These are phyloP conservation scores for Hartigia nigra DNA, from an alignment of 2,888 invertebrate species.

Conservation along the genomic window DNA sequence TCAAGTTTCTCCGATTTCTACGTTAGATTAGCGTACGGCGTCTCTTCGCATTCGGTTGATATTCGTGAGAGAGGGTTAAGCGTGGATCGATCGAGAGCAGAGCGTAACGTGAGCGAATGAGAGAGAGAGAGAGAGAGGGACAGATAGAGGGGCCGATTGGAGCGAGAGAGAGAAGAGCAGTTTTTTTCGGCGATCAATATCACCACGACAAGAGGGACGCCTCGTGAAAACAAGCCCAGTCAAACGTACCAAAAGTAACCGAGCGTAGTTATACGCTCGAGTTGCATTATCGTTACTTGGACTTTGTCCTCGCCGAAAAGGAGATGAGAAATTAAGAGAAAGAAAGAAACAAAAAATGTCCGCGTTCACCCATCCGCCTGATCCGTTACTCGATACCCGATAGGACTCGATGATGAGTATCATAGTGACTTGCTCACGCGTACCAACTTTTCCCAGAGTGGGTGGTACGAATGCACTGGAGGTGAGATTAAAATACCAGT, in stretches of 20 bases:
- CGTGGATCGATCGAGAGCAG: background rate
- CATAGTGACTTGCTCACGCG: background rate
- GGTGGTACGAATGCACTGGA: background rate
- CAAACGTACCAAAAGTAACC: background rate
- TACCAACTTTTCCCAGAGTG: background rate
- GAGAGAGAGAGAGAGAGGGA: too few relatives aligned
- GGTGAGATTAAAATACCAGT: background rate
- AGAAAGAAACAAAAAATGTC: background rate
- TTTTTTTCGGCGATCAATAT: background rate
- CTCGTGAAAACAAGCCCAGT: background rate
- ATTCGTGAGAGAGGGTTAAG: background rate
- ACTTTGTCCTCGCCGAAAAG: background rate
- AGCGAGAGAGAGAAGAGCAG: background rate
- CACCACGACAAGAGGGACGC: background rate
- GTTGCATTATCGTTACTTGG: background rate
- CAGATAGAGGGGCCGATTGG: background rate
- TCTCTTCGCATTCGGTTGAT: background rate
- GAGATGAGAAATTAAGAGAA: background rate
- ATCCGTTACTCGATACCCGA: background rate
- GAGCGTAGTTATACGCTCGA: background rate
- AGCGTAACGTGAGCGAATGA: background rate
- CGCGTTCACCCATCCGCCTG: background rate
- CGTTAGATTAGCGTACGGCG: background rate
- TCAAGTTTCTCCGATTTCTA: background rate
- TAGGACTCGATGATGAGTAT: background rate